Evolutionary conservation across 2,113 vertebrate species (phyloP), one percentile per base, ranked within the genome.

Genomic region (Morone saxatilis): DNA sequence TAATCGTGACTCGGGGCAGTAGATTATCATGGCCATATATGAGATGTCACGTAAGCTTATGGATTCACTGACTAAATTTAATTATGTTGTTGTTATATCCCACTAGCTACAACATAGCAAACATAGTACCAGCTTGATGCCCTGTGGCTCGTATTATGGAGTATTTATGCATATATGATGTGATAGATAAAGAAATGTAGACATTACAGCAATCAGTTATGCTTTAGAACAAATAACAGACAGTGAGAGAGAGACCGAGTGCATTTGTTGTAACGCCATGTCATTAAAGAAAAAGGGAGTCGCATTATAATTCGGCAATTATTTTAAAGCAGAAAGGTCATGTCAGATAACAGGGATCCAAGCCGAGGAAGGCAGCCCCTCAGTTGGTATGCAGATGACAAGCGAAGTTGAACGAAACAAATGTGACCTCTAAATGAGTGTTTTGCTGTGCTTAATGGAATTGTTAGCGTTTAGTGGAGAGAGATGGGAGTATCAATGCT

Each of bases 381-480:
- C 66, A 76, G 81, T 85, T 92, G 77, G 74, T 83, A 88, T 92
- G 89, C 69, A 76, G 78, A 90, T 90, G 80, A 88, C 70, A 66
- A 45, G 17, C 13, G 53, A 83, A 78, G 75, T 69, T 81, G 76
- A 76, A 85, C n/a, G 54, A 79, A 86, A 84, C 82, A 89, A 89
- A 83, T 89, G 85, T 75, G 81, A 91, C 88, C 86, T 83, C 86
- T 83, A 88, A 91, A 88, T 86, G 81, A 91, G 60, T 71, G 68
- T 85, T 90, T 80, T 82, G 78, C 87, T 91, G 85, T 89, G 78
- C 84, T 83, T 90, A 84, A 91, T 92, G 74, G 90, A 88, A 90
- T 91, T 84, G 88, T 92, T 88, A 90, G 80, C 70, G 70, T 90
- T 88, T 89, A 84, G 86, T 71, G 69, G 73, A 75, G 73, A 83